Conservation (phyloP, 2,888 invertebrate species). For the Polydrusus tereticollis region DNA sequence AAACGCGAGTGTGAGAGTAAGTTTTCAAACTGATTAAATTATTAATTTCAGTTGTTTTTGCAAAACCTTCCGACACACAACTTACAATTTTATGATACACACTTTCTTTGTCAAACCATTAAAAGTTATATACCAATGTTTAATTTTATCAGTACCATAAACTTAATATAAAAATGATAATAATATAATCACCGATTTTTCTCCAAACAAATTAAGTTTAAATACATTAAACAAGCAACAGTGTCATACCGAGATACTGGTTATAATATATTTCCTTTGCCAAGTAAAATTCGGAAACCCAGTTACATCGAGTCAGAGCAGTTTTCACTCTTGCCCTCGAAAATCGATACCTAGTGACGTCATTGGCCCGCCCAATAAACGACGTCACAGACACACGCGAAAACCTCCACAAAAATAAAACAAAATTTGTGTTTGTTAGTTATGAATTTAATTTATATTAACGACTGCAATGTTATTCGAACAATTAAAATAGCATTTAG, state of each 20-base stretch:
- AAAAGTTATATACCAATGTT: no score
- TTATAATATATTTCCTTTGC: constrained; percentile 29
- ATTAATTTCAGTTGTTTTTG: no score
- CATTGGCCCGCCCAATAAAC: constrained; percentile 32
- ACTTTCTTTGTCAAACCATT: no score
- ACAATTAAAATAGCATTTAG: not conserved
- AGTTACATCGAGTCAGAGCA: constrained; percentile 22
- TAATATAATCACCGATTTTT: no score
- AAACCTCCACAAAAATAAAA: not conserved
- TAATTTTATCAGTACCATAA: no score
- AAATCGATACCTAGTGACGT: constrained; percentile 40
- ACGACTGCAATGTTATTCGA: no score
- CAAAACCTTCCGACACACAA: no score
- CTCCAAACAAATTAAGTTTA: not conserved
- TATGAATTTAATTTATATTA: no score
- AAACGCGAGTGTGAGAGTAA: no score
- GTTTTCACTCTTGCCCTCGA: constrained; percentile 39
- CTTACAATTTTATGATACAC: no score
- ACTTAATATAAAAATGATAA: no score
- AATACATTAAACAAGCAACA: not conserved
- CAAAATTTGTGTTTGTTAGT: constrained; percentile 6
- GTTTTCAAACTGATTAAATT: no score
- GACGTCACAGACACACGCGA: constrained; percentile 30
- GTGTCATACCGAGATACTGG: not conserved
- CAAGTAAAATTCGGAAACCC: constrained; percentile 33